These are phyloP conservation scores for Philantomba maxwellii DNA, from an alignment of 2,113 vertebrate species.

Conservation along the genomic window DNA sequence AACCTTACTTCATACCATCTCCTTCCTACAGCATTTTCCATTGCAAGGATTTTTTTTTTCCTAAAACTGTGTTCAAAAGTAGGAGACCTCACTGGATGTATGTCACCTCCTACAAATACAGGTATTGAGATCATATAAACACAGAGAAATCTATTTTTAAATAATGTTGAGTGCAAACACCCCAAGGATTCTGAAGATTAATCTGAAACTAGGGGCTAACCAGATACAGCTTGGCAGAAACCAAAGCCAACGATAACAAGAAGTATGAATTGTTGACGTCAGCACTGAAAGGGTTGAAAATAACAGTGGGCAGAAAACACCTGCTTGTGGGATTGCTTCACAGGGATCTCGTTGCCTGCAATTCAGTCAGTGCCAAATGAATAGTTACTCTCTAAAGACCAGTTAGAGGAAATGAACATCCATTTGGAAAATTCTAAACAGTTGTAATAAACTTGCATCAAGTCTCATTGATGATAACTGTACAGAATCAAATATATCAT, in stretches of 20 bases:
- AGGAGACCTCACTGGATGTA: background rate
- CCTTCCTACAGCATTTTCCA: background rate
- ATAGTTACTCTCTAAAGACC: background rate
- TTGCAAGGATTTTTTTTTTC: background rate
- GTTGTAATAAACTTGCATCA: background rate
- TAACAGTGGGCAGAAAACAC: conserved; percentile 59
- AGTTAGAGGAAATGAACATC: background rate
- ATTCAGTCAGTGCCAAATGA: background rate
- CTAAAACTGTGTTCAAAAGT: background rate
- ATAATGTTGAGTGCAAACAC: conserved; percentile 20
- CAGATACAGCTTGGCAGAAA: conserved; percentile 57
- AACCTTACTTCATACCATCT: background rate
- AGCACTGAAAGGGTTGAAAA: conserved; percentile 44
- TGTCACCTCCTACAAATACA: conserved; percentile 27
- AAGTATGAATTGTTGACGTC: conserved; percentile 55
- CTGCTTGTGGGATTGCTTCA: conserved; percentile 15
- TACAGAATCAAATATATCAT: background rate
- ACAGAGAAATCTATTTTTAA: conserved; percentile 48
- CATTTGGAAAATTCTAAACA: conserved; percentile 18
- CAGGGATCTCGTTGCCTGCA: conserved; percentile 5
- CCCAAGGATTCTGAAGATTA: background rate
- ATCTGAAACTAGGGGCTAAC: conserved; percentile 37
- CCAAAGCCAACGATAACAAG: conserved; percentile 57
- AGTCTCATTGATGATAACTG: background rate
- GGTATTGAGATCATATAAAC: conserved; percentile 21